A percentile compares a stretch with the other conserved stretches of the same genome.
These are phyloP conservation scores for Octopus bimaculoides DNA, from an alignment of 1,140 invertebrate species.

Conservation along the genomic window DNA sequence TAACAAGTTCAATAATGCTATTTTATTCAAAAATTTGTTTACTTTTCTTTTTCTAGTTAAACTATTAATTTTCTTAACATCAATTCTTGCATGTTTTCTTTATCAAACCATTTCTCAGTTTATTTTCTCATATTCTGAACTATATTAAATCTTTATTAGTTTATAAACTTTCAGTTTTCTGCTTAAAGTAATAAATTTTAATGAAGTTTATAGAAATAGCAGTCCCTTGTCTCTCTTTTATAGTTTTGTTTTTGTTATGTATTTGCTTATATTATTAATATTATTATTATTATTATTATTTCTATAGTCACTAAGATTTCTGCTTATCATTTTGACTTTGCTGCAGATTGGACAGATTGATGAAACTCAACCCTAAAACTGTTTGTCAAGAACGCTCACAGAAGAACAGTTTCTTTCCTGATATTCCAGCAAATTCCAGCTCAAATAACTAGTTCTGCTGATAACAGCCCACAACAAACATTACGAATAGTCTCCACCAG, in stretches of 20 bases:
- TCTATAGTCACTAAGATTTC: background rate
- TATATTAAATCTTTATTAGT: too few species aligned
- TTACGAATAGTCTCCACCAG: too few species aligned
- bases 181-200: too few species aligned
- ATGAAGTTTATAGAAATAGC: too few species aligned
- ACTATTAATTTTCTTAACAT: too few species aligned
- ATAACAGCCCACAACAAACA: background rate
- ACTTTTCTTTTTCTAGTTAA: too few species aligned
- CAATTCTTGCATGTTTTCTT: too few species aligned
- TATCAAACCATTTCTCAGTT: too few species aligned
- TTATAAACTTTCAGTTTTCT: too few species aligned
- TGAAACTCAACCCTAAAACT: background rate
- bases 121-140: too few species aligned
- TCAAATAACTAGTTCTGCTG: constrained; percentile 1
- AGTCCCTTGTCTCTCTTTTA: background rate
- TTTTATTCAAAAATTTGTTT: too few species aligned
- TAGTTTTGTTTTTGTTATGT: background rate
- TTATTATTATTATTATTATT: background rate
- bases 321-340: background rate
- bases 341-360: background rate
- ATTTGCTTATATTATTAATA: background rate
- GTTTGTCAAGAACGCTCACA: background rate
- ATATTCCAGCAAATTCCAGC: background rate
- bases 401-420: background rate
- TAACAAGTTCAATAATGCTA: too few species aligned